These are phyloP conservation scores for Notoglanidium macrostoma DNA, from an alignment of 2,797 vertebrate genomes.

Conservation along the genomic window DNA sequence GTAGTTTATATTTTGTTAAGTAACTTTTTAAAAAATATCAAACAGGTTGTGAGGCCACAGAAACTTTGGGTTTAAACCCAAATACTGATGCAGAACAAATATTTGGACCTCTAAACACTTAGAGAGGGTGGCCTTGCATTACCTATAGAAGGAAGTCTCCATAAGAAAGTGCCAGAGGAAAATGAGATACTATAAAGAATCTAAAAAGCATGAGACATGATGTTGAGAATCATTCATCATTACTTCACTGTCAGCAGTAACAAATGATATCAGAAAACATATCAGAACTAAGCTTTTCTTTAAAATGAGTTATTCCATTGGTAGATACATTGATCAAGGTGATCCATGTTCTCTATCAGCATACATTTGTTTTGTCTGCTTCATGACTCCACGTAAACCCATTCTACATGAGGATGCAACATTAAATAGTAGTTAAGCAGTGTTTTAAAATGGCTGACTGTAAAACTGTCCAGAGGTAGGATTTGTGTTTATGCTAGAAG, in stretches of 20 bases:
- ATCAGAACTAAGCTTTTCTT: neutral
- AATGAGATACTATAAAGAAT: neutral
- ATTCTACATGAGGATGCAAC: neutral
- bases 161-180: slow-evolving; percentile 3
- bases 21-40: neutral
- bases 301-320: neutral
- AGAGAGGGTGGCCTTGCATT: neutral
- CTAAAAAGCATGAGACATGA: neutral
- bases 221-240: neutral
- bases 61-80: neutral
- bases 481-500: slow-evolving; percentile 26
- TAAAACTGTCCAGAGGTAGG: neutral
- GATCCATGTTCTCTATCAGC: neutral
- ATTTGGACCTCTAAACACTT: neutral
- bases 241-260: neutral
- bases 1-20: too few species aligned
- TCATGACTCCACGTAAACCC: neutral
- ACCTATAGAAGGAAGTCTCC: neutral
- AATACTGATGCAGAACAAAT: neutral
- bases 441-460: neutral
- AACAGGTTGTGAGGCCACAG: neutral
- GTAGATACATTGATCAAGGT: neutral
- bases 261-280: neutral
- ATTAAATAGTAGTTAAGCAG: neutral
- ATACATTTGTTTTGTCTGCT: neutral